phyloP scores from a whole-genome alignment of 1,140 invertebrate species.

The Tigriopus japonicus region DNA sequence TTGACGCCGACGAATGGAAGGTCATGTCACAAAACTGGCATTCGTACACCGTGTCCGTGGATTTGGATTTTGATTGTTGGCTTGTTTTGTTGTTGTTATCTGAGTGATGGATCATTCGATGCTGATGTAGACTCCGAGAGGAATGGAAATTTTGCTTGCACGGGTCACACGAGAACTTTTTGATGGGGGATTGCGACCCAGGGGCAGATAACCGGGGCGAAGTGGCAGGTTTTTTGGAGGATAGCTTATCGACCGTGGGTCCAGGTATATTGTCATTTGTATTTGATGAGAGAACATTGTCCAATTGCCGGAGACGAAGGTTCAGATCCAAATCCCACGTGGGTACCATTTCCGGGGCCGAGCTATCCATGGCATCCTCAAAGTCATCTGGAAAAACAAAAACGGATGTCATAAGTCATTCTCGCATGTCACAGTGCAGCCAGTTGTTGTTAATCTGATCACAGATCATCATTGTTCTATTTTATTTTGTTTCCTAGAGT shows the following conservation, averaged over 20 bases:
- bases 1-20: not conserved
- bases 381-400: not conserved
- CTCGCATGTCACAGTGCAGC: too few species aligned
- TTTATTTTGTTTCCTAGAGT: too few species aligned
- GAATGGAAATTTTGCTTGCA: not conserved
- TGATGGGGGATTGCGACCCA: too few species aligned
- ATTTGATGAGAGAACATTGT: not conserved
- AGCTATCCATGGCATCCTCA: not conserved
- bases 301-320: not conserved
- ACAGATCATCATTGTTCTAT: too few species aligned
- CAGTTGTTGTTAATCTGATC: too few species aligned
- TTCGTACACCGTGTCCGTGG: not conserved
- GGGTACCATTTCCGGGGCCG: not conserved
- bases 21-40: not conserved
- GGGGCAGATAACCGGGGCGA: too few species aligned
- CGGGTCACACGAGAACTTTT: not conserved
- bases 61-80: not conserved
- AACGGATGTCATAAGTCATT: too few species aligned
- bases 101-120: not conserved
- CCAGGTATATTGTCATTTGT: too few species aligned
- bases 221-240: too few species aligned
- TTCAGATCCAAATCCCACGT: not conserved
- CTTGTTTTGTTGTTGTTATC: not conserved
- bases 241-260: too few species aligned
- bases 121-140: not conserved